Conservation (phyloP, 2,113 vertebrate species). For the Pavo muticus region DNA sequence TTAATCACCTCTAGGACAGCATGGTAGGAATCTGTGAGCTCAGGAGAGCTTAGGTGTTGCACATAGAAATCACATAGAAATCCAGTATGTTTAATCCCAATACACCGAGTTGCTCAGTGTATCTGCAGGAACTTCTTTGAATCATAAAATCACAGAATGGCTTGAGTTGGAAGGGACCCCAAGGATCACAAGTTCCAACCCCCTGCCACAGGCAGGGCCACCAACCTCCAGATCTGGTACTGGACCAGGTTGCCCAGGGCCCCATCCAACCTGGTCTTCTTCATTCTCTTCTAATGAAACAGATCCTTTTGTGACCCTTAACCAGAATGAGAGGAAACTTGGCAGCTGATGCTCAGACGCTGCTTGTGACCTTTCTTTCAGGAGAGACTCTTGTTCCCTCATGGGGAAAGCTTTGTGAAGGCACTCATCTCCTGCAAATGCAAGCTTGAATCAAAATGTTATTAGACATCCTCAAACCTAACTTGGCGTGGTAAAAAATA, state of each 20-base stretch:
- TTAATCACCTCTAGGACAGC: not conserved
- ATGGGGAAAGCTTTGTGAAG: not conserved
- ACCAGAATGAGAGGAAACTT: not conserved
- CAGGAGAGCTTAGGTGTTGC: not conserved
- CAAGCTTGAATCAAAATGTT: not conserved
- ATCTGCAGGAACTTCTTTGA: not conserved
- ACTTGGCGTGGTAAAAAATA: not conserved
- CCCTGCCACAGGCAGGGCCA: too few species aligned
- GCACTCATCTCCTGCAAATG: not conserved
- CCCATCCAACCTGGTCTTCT: too few species aligned
- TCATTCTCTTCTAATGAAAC: not conserved
- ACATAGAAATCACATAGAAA: not conserved
- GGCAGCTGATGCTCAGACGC: accelerated
- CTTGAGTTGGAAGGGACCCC: too few species aligned
- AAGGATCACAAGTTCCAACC: too few species aligned
- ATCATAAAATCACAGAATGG: too few species aligned
- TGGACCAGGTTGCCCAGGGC: too few species aligned
- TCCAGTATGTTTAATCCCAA: not conserved
- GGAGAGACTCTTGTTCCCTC: not conserved
- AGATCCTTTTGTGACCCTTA: not conserved
- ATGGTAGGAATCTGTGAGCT: not conserved
- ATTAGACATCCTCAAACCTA: not conserved
- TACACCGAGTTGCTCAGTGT: not conserved
- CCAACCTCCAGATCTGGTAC: too few species aligned
- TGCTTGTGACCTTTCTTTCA: not conserved